These are phyloP conservation scores for Hylaeus volcanicus DNA, from an alignment of 1,140 invertebrate species.

Conservation along the genomic window DNA sequence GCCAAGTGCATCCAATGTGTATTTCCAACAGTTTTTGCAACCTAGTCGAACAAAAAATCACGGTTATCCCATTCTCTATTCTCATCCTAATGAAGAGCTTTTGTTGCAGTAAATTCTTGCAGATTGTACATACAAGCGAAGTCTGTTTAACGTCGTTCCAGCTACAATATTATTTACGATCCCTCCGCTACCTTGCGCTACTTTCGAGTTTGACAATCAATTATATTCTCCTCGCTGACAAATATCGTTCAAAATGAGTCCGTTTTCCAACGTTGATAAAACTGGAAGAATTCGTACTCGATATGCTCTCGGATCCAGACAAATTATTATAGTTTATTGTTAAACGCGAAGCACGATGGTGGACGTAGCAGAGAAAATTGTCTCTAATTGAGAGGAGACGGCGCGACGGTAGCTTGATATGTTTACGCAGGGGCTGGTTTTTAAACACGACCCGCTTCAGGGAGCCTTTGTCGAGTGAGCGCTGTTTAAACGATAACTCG, in stretches of 20 bases:
- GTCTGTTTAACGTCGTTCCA: not conserved
- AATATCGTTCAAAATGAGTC: not conserved
- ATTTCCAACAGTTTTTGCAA: too few species aligned
- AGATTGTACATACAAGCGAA: too few species aligned
- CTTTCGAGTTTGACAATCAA: not conserved
- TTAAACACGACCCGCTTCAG: conserved; percentile 69
- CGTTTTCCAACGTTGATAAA: not conserved
- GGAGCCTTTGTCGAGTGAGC: conserved; percentile 67
- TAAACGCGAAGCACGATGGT: not conserved
- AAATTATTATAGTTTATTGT: not conserved
- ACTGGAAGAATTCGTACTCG: not conserved
- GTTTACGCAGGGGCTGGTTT: conserved; percentile 68
- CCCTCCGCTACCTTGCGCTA: not conserved
- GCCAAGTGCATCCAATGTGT: too few species aligned
- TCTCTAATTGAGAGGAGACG: conserved; percentile 71
- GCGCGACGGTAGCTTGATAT: conserved; percentile 66
- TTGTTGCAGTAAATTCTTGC: too few species aligned
- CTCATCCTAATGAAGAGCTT: too few species aligned
- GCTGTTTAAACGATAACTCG: conserved; percentile 77
- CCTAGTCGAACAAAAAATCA: too few species aligned
- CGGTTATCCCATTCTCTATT: too few species aligned
- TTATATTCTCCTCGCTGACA: not conserved
- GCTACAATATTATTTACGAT: not conserved
- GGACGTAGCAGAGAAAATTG: conserved; percentile 58
- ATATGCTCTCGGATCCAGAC: not conserved